phyloP scores from a whole-genome alignment of 2,113 vertebrate genomes.

The Narcine bancroftii region DNA sequence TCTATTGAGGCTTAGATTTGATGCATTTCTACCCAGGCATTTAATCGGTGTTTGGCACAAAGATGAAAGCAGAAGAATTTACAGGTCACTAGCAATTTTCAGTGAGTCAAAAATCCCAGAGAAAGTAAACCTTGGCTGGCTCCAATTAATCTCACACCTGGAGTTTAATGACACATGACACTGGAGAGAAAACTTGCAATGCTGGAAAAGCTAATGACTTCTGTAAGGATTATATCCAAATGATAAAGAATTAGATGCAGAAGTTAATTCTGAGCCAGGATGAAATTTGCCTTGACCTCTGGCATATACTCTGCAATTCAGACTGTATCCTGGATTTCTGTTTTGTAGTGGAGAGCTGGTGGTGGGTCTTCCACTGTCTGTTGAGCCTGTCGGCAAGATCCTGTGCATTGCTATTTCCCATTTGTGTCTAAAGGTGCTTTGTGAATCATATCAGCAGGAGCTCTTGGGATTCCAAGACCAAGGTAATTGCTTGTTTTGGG shows the following conservation, averaged over 20 bases:
- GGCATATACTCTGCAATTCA: not conserved
- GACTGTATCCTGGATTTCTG: no score
- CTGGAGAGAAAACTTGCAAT: not conserved
- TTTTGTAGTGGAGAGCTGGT: no score
- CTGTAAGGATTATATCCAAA: not conserved
- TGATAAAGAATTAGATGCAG: not conserved
- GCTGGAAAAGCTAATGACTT: not conserved
- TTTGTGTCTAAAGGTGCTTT: not conserved
- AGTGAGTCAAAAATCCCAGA: not conserved
- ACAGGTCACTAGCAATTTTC: not conserved
- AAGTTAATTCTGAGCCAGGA: not conserved
- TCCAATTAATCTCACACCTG: not conserved
- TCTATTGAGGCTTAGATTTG: constrained; percentile 18
- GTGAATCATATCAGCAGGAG: not conserved
- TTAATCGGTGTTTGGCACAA: constrained; percentile 12
- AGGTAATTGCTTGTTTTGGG: not conserved
- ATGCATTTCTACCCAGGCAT: not conserved
- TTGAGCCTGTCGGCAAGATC: not conserved
- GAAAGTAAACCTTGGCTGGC: not conserved
- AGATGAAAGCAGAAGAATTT: constrained; percentile 1
- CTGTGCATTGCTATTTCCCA: not conserved
- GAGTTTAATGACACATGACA: not conserved
- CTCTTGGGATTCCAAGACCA: not conserved
- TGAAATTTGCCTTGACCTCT: not conserved
- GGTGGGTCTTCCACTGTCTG: no score